Evolutionary conservation across 2,888 invertebrate genomes (phyloP).

Genomic region (Nomada hirtipes): DNA sequence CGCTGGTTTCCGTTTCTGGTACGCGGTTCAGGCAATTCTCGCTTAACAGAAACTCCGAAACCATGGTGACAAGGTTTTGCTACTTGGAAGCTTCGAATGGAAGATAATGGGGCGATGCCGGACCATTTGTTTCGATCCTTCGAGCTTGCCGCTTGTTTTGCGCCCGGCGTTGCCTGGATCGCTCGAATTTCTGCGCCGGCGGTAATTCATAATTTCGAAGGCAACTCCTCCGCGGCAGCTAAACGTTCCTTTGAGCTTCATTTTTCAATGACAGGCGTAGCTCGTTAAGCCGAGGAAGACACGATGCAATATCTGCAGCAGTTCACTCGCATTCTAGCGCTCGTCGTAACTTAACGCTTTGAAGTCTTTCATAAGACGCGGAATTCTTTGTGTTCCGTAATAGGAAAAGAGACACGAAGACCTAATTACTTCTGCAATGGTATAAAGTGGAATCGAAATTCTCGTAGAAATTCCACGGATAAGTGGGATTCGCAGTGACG

Average conservation of each 20-base stretch:
- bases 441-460: background rate
- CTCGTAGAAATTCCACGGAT: background rate
- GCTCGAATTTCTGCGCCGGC: background rate
- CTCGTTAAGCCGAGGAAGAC: constrained; percentile 2
- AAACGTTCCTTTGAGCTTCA: constrained; percentile 31
- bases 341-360: constrained; percentile 20
- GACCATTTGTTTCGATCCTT: constrained; percentile 36
- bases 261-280: constrained; percentile 28
- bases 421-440: constrained; percentile 15
- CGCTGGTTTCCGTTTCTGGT: constrained; percentile 34
- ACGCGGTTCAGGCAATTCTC: constrained; percentile 2
- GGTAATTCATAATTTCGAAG: constrained; percentile 20
- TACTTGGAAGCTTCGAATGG: constrained; percentile 42
- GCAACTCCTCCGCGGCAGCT: background rate
- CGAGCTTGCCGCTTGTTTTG: constrained; percentile 15
- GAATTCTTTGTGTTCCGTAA: constrained; percentile 13
- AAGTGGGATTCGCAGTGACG: background rate
- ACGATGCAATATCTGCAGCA: constrained; percentile 16
- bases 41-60: constrained; percentile 43
- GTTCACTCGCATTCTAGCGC: background rate
- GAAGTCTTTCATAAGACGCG: constrained; percentile 22
- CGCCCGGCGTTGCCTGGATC: background rate
- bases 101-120: constrained; percentile 15
- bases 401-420: background rate
- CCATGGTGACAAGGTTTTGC: constrained; percentile 54